Conservation (phyloP, 2,888 invertebrate species). For the Drosophila antonietae region DNA sequence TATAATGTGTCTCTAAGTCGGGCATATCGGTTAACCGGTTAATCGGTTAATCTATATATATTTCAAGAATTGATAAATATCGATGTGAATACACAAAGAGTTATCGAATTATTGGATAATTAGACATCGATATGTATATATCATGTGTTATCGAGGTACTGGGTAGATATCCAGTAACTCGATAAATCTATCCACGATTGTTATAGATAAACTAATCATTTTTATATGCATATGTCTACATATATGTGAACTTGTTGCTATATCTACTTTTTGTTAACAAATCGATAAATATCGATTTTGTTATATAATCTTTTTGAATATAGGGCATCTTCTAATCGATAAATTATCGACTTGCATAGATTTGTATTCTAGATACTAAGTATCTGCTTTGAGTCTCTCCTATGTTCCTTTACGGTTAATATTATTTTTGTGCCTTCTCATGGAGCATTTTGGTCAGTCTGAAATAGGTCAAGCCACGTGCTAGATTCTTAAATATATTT, state of each 20-base stretch:
- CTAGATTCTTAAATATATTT: constrained; percentile 32
- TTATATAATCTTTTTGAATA: too few relatives aligned
- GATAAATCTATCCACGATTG: too few relatives aligned
- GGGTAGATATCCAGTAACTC: too few relatives aligned
- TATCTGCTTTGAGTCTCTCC: neutral
- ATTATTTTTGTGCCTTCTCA: neutral
- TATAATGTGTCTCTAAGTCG: neutral
- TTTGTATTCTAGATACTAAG: neutral
- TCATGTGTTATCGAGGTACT: too few relatives aligned
- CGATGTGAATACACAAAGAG: neutral
- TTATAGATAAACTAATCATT: too few relatives aligned
- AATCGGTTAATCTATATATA: too few relatives aligned
- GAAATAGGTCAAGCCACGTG: constrained; percentile 10
- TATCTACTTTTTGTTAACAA: too few relatives aligned
- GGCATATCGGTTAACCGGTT: neutral
- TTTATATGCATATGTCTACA: too few relatives aligned
- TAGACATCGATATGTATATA: too few relatives aligned
- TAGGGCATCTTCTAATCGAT: neutral
- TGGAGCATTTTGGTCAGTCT: neutral
- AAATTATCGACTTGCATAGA: neutral
- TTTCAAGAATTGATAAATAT: neutral
- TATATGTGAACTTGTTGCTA: too few relatives aligned
- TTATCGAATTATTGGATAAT: neutral
- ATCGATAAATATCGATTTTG: neutral
- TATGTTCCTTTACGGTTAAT: neutral